phyloP scores from a whole-genome alignment of 1,140 invertebrate genomes.

The Agrilus planipennis region DNA sequence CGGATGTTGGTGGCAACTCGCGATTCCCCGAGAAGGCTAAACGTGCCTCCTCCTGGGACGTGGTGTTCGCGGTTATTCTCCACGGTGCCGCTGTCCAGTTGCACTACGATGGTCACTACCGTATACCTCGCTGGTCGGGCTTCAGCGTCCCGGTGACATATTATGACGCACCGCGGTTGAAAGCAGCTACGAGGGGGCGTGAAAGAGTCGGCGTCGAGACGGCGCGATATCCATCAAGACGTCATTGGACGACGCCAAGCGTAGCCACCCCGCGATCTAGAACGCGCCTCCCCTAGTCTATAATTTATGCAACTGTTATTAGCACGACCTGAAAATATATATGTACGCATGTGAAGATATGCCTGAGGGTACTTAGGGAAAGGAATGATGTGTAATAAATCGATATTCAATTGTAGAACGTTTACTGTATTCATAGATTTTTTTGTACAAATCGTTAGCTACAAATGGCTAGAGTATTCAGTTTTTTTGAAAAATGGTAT shows the following conservation, averaged over 20 bases:
- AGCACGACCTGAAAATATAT: too few species aligned
- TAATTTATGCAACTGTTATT: constrained; percentile 16
- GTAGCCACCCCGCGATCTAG: constrained; percentile 27
- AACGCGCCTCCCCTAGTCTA: constrained; percentile 16
- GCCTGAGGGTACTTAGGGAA: too few species aligned
- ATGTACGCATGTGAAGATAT: too few species aligned
- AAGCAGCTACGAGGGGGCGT: constrained; percentile 14
- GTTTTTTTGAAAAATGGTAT: too few species aligned
- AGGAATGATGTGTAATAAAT: too few species aligned
- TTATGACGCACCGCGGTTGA: constrained; percentile 11
- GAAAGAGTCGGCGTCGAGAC: constrained; percentile 17
- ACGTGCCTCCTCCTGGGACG: constrained; percentile 36
- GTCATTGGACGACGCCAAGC: constrained; percentile 17
- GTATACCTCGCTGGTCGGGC: constrained; percentile 15
- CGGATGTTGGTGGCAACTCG: constrained; percentile 44
- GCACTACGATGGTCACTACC: constrained; percentile 19
- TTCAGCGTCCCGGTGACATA: constrained; percentile 14
- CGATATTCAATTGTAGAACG: too few species aligned
- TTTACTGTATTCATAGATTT: too few species aligned
- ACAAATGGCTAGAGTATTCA: too few species aligned
- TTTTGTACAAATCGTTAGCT: too few species aligned
- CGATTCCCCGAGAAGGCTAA: constrained; percentile 39
- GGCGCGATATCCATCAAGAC: constrained; percentile 9
- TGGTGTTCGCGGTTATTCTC: constrained; percentile 25
- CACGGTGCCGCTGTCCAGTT: constrained; percentile 26